Conservation (phyloP, 1,140 invertebrate genomes). For the Araneus ventricosus region DNA sequence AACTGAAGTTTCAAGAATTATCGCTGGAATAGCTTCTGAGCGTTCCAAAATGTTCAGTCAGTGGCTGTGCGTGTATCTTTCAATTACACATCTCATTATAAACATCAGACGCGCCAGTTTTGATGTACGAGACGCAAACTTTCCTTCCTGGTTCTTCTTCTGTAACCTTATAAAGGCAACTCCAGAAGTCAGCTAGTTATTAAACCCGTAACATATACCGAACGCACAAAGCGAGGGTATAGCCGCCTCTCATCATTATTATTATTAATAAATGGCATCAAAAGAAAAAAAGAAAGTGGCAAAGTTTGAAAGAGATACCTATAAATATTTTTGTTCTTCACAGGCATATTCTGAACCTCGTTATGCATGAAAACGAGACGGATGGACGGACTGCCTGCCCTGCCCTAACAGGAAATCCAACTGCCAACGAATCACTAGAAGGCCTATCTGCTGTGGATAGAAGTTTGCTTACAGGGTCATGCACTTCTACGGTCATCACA, state of each 20-base stretch:
- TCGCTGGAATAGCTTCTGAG: too few relatives aligned
- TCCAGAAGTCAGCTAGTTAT: neutral
- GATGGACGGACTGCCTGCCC: neutral
- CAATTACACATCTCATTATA: neutral
- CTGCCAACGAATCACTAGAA: conserved; percentile 24
- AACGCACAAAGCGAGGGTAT: neutral
- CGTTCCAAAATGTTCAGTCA: too few relatives aligned
- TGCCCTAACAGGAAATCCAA: conserved; percentile 54
- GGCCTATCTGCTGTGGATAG: neutral
- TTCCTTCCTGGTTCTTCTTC: neutral
- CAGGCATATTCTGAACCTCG: neutral
- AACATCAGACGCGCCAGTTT: neutral
- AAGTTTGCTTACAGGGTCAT: conserved; percentile 49
- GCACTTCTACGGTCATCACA: conserved; percentile 56
- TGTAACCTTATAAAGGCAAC: neutral
- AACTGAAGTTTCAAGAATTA: too few relatives aligned
- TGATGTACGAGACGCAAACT: neutral
- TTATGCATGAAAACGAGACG: conserved; percentile 46
- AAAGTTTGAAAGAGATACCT: neutral
- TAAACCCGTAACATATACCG: neutral
- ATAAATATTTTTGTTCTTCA: neutral
- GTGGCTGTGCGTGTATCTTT: neutral
- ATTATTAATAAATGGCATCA: neutral
- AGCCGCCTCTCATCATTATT: neutral
- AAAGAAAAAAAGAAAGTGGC: neutral